Evolutionary conservation across 1,140 invertebrate species (phyloP), one percentile per base, ranked within the genome.

Genomic region (Drosophila subpulchrella): DNA sequence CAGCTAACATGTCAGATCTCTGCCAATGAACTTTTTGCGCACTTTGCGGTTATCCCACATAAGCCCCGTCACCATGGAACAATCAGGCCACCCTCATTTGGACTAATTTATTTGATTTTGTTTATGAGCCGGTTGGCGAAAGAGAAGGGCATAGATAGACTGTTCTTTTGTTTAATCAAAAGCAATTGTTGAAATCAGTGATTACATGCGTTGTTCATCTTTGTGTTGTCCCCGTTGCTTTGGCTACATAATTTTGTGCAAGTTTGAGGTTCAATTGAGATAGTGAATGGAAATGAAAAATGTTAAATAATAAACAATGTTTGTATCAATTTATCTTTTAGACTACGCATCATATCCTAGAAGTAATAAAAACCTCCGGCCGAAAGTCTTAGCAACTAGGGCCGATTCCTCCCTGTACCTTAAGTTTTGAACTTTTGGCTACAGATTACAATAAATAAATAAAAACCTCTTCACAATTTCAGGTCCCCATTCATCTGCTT

Each of bases 101-200:
- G 62, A 83, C 84, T 89, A 89, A 89, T 89, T 89, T 89, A 84
- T 72, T 89, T 89, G 80, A 89, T 81, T 80, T 84, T 58, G 80
- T 71, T 84, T 73, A 76, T 68, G 76, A 70, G 51, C 32, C 55
- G 20, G 32, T 36, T 44, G 38, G 56, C n/a, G 30, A 75, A 17
- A 44, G 48, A 55, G 73, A 68, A 59, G 44, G 56, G 57, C 34
- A 34, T 10, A 73, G 57, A 68, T 71, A 47, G 36, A 48, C 61
- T 41, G 70, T 77, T 78, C 66, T 81, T 89, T 89, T 89, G 84
- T 89, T 89, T 89, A 89, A 89, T 89, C 84, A 89, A 89, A 88
- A 75, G 73, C 84, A 89, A 89, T 89, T 89, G 84, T 89, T 83
- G 80, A 84, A 70, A 83, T 81, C 77, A 84, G 70, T 81, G 70